These are phyloP conservation scores for Chromoteleia sp. DNA, from an alignment of 2,888 invertebrate genomes.

Conservation along the genomic window DNA sequence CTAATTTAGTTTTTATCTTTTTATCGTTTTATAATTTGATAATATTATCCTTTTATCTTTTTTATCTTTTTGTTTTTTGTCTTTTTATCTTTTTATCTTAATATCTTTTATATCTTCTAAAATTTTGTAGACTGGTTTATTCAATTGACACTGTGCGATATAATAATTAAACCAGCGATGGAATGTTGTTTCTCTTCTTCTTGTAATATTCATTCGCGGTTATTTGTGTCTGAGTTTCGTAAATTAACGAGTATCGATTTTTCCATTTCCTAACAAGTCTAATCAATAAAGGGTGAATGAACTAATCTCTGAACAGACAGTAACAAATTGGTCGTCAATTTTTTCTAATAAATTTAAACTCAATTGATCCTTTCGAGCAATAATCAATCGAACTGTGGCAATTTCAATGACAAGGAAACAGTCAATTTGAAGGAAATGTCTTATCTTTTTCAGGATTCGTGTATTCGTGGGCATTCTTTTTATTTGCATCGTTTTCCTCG, in stretches of 20 bases:
- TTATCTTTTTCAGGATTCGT: slow-evolving; percentile 90
- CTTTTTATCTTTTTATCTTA: too few relatives aligned
- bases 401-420: too few relatives aligned
- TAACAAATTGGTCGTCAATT: slow-evolving; percentile 16
- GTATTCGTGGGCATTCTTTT: slow-evolving; percentile 93
- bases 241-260: slow-evolving; percentile 22
- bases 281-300: slow-evolving; percentile 33
- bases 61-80: too few relatives aligned
- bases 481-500: slow-evolving; percentile 92
- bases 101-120: too few relatives aligned
- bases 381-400: not conserved
- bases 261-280: slow-evolving; percentile 20
- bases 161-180: slow-evolving; percentile 21
- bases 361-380: not conserved
- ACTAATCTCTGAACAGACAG: not conserved
- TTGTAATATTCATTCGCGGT: slow-evolving; percentile 29
- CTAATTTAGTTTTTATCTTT: too few relatives aligned
- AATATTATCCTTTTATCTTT: too few relatives aligned
- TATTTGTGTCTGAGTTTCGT: slow-evolving; percentile 11
- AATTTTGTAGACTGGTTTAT: too few relatives aligned
- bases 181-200: slow-evolving; percentile 3
- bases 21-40: too few relatives aligned
- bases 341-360: slow-evolving; percentile 6
- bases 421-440: too few relatives aligned
- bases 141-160: not conserved